Percentiles rank a stretch among this genome's conserved stretches.
phyloP scores from a whole-genome alignment of 1,140 invertebrate genomes.

The Triops longicaudatus region DNA sequence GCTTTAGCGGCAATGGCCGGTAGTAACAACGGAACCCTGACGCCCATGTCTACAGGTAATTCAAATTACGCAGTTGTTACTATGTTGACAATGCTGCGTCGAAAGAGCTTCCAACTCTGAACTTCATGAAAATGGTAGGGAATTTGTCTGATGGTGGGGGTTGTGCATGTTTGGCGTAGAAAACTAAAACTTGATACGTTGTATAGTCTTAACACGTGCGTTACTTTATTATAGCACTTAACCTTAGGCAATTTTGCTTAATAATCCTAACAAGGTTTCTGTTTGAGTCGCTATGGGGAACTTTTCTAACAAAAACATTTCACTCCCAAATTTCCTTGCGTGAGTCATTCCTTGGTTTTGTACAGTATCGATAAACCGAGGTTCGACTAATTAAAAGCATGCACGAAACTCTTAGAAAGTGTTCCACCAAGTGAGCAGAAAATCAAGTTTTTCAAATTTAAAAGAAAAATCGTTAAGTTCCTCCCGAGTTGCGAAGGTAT shows the following conservation, averaged over 20 bases:
- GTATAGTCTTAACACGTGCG: background rate
- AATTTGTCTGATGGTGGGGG: background rate
- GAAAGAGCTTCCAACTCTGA: background rate
- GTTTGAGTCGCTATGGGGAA: background rate
- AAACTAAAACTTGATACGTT: background rate
- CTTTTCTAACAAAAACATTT: background rate
- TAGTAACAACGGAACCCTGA: constrained; percentile 21
- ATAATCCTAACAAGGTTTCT: background rate
- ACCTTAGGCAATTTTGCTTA: background rate
- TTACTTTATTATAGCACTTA: background rate
- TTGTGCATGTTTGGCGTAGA: background rate
- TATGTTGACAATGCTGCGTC: background rate
- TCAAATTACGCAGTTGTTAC: background rate
- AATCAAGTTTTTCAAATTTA: too few relatives aligned
- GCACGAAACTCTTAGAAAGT: background rate
- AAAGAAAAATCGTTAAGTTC: too few relatives aligned
- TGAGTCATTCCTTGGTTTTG: background rate
- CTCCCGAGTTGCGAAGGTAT: too few relatives aligned
- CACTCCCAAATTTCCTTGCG: background rate
- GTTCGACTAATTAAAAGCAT: background rate
- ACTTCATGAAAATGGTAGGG: background rate
- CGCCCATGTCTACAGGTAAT: constrained; percentile 17
- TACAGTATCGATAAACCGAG: background rate
- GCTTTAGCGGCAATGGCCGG: constrained; percentile 73
- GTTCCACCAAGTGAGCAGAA: background rate